Conservation (phyloP, 1,140 invertebrate genomes). For the Drosophila watanabei region DNA sequence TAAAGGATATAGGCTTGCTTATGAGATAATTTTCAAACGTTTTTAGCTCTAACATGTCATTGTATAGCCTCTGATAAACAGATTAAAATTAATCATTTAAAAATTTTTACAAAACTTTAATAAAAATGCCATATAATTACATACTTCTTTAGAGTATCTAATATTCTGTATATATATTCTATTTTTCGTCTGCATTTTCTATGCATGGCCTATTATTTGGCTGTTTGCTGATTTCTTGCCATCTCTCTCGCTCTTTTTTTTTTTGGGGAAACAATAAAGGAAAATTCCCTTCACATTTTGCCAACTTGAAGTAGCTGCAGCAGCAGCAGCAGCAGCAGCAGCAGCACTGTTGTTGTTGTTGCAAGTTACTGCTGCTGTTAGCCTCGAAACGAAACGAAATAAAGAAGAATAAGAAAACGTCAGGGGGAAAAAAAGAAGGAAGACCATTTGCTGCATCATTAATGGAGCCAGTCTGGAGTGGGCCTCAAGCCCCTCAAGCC, state of each 20-base stretch:
- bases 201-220: slow-evolving; percentile 11
- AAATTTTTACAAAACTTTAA: no score
- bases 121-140: background rate
- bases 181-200: slow-evolving; percentile 1
- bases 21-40: no score
- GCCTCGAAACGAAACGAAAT: slow-evolving; percentile 3
- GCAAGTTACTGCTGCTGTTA: slow-evolving; percentile 31
- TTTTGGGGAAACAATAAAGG: slow-evolving; percentile 26
- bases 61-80: no score
- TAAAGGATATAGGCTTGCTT: no score
- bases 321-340: slow-evolving; percentile 17
- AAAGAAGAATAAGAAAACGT: background rate
- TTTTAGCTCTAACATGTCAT: no score
- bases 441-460: slow-evolving; percentile 72
- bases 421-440: slow-evolving; percentile 3
- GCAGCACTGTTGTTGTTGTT: slow-evolving; percentile 20
- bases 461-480: slow-evolving; percentile 48
- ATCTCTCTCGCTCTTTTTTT: slow-evolving; percentile 10
- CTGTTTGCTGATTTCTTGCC: slow-evolving; percentile 15
- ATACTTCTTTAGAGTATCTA: background rate
- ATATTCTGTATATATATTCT: background rate
- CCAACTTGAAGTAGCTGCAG: slow-evolving; percentile 44
- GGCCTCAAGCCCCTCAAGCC: background rate
- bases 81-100: no score
- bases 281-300: slow-evolving; percentile 46